phyloP scores from a whole-genome alignment of 2,888 invertebrate genomes.

The Eurytoma adleriae region DNA sequence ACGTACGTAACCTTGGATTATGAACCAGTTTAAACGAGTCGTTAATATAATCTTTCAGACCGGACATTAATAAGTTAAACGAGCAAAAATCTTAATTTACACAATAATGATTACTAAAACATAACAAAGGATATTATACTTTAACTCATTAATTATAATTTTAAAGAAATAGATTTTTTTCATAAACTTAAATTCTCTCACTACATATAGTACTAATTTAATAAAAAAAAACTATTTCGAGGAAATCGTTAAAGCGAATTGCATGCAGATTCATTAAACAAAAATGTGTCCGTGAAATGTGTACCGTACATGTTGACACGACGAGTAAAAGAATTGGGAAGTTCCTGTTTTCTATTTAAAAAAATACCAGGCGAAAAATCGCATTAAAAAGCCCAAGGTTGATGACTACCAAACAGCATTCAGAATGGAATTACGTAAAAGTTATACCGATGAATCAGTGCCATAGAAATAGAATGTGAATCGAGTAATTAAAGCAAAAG shows the following conservation, averaged over 20 bases:
- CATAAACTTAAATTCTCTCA: too few relatives aligned
- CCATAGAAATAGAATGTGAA: not conserved
- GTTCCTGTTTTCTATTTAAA: not conserved
- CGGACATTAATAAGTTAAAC: not conserved
- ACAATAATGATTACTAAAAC: too few relatives aligned
- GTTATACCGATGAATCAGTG: not conserved
- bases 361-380: not conserved
- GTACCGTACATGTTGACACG: too few relatives aligned
- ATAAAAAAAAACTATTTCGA: too few relatives aligned
- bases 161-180: too few relatives aligned
- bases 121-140: too few relatives aligned
- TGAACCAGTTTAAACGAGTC: not conserved
- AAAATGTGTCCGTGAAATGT: too few relatives aligned
- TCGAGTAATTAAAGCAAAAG: not conserved
- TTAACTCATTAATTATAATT: too few relatives aligned
- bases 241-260: too few relatives aligned
- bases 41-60: not conserved
- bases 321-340: not conserved
- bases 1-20: not conserved
- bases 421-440: constrained; percentile 6
- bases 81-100: too few relatives aligned
- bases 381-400: not conserved
- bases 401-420: constrained; percentile 6
- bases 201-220: too few relatives aligned
- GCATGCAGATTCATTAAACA: too few relatives aligned